These are phyloP conservation scores for Otus sunia DNA, from an alignment of 2,113 vertebrate genomes.

Conservation along the genomic window DNA sequence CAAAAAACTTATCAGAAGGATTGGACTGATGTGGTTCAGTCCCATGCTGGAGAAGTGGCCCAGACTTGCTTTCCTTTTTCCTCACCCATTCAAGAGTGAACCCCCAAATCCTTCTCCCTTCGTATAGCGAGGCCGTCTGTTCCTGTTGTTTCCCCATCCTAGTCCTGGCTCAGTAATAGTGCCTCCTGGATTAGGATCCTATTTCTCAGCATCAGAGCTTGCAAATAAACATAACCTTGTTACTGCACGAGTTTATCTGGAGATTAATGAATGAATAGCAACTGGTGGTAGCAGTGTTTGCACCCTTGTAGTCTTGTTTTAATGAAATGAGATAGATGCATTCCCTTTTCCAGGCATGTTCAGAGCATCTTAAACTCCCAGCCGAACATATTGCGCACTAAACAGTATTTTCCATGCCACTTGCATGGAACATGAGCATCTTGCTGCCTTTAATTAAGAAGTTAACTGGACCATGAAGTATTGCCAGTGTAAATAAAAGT, in stretches of 20 bases:
- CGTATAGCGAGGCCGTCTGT: background rate
- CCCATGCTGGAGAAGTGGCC: background rate
- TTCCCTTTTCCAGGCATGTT: conserved; percentile 7
- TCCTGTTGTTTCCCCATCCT: background rate
- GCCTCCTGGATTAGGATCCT: background rate
- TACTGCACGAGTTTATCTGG: background rate
- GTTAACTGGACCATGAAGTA: conserved; percentile 84
- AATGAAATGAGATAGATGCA: background rate
- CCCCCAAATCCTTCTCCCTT: background rate
- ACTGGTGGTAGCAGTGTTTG: background rate
- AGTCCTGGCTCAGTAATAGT: background rate
- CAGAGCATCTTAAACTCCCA: conserved; percentile 57
- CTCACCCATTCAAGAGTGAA: background rate
- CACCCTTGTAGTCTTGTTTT: conserved; percentile 4
- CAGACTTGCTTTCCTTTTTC: background rate
- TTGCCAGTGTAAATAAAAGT: conserved; percentile 79
- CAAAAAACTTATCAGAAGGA: background rate
- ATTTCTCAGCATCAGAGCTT: background rate
- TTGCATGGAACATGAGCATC: conserved; percentile 76
- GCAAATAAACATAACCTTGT: background rate
- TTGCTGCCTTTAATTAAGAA: conserved; percentile 88
- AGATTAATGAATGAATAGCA: background rate
- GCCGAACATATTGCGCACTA: conserved; percentile 67
- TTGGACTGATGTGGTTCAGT: fast-evolving
- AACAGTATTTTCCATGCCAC: conserved; percentile 69